Evolutionary conservation across 2,888 invertebrate genomes (phyloP).

Genomic region (Prostheceraeus crozeri): DNA sequence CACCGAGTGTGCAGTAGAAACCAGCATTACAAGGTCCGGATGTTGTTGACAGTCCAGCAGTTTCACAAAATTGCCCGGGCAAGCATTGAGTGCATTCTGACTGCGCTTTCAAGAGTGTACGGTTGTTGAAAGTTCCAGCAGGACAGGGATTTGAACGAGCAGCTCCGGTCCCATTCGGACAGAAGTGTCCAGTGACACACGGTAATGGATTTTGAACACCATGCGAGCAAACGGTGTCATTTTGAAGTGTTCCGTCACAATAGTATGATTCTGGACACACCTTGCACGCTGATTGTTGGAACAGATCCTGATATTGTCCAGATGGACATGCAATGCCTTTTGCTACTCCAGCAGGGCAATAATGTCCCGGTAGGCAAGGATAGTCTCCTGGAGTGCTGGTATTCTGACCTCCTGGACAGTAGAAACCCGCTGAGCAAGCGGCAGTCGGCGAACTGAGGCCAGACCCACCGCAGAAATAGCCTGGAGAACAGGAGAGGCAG

Average conservation of each 20-base stretch:
- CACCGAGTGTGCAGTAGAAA: slow-evolving; percentile 46
- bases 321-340: slow-evolving; percentile 54
- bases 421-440: slow-evolving; percentile 49
- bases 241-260: too few relatives aligned
- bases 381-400: slow-evolving; percentile 44
- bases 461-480: slow-evolving; percentile 49
- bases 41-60: slow-evolving; percentile 47
- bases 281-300: slow-evolving; percentile 48
- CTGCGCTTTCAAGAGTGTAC: not conserved
- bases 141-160: slow-evolving; percentile 45
- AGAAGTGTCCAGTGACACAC: slow-evolving; percentile 21
- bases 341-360: slow-evolving; percentile 48
- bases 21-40: slow-evolving; percentile 49
- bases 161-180: not conserved
- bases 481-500: slow-evolving; percentile 49
- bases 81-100: not conserved
- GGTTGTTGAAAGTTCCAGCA: slow-evolving; percentile 49
- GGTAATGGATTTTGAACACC: too few relatives aligned
- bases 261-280: slow-evolving; percentile 50
- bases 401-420: slow-evolving; percentile 51
- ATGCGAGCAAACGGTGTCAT: too few relatives aligned
- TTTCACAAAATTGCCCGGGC: slow-evolving; percentile 45
- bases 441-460: slow-evolving; percentile 46
- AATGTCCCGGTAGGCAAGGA: slow-evolving; percentile 49
- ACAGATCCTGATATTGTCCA: slow-evolving; percentile 51